Conservation (phyloP, 2,113 vertebrate species). For the Bettongia penicillata region DNA sequence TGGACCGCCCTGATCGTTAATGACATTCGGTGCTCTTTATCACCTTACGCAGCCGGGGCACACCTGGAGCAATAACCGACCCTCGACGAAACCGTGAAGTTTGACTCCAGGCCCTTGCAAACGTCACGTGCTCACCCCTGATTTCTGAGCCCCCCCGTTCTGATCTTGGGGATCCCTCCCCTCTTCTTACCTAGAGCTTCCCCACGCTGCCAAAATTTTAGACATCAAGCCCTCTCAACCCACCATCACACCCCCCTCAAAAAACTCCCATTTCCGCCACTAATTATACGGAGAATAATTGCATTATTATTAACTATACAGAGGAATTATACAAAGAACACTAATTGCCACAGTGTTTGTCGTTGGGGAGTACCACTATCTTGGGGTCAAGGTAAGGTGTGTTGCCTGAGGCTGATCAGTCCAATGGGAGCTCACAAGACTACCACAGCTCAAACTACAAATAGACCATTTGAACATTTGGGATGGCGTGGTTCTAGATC, state of each 20-base stretch:
- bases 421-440: not conserved
- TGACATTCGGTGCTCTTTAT: not conserved
- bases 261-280: not conserved
- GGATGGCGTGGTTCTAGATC: not conserved
- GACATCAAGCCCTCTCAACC: not conserved
- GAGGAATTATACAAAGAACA: not conserved
- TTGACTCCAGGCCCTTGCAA: not conserved
- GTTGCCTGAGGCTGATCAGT: no score
- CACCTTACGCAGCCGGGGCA: not conserved
- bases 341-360: not conserved
- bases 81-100: not conserved
- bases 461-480: not conserved
- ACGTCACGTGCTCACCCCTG: not conserved
- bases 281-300: not conserved
- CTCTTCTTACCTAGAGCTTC: not conserved
- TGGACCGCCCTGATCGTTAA: not conserved
- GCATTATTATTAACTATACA: no score
- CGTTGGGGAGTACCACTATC: no score
- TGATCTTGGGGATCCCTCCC: not conserved
- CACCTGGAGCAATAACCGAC: not conserved
- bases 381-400: no score
- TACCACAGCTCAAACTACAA: not conserved
- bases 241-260: not conserved
- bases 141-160: not conserved
- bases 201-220: not conserved